Evolutionary conservation across 2,797 vertebrate species (phyloP), one percentile per base, ranked within the genome.

Genomic region (Smutsia temminckii): DNA sequence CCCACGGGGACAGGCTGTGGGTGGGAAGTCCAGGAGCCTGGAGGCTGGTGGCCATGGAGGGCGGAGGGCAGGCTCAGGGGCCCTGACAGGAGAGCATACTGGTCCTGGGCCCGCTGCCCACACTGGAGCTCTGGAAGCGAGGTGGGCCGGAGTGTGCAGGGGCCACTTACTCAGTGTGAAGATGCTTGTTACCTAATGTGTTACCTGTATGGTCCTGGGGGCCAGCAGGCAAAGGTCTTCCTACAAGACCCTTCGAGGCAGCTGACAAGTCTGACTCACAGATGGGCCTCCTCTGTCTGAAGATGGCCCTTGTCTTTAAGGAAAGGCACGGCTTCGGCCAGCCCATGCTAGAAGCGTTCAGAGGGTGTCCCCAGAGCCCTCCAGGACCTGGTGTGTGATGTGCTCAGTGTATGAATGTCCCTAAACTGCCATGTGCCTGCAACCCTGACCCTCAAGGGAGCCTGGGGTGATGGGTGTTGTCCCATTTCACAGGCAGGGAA

Each of bases 191-290:
- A 59, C 12, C 20, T 3, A 51, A n/a, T 1, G 0, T 59, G 69
- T 37, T 9, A 71, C 1, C 32, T n/a, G 53, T 3, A 8, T 1
- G 37, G 40, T 25, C 66, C 23, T 0, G 3, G 55, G 1, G 6
- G 66, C 68, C 37, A 21, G 59, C 2, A 11, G 61, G 55, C 16
- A 69, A 75, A 94, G 57, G 16, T 40, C 27, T 61, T 75, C 61
- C 42, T 0, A 9, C 32, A 27, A 2, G 18, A 64, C 16, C 53
- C n/a, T 27, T 51, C 53, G 51, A 23, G 37, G 57, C 25, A 49
- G 34, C 25, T 7, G 9, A 64, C 2, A 8, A 12, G 61, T 68
- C 83, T 57, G 16, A 12, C 1, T 53, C 3, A 5, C 7, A 75
- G 69, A 27, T 2, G 7, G 23, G 27, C 13, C 1, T 66, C 49